phyloP scores from a whole-genome alignment of 2,888 invertebrate species.

The Cryptocephalus primarius region DNA sequence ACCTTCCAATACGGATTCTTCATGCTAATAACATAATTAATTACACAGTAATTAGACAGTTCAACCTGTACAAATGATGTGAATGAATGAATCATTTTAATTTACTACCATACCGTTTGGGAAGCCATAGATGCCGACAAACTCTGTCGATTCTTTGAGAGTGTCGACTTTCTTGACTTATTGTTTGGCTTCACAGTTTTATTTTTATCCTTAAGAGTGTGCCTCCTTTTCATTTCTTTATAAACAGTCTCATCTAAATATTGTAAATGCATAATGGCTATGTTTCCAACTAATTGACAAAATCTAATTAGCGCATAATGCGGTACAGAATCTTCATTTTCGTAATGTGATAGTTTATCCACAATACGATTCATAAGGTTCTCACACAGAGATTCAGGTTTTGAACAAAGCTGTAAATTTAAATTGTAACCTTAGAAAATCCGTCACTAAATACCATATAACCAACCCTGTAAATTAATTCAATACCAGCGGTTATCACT shows the following conservation, averaged over 20 bases:
- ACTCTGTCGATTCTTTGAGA: constrained; percentile 9
- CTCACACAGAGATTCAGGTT: constrained; percentile 42
- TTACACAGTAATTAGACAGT: too few species aligned
- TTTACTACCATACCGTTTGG: neutral
- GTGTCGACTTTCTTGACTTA: too few species aligned
- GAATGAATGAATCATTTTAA: neutral
- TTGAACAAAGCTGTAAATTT: constrained; percentile 42
- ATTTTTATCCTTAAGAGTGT: constrained; percentile 29
- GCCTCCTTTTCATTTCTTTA: constrained; percentile 65
- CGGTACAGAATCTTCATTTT: constrained; percentile 17
- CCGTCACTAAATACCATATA: neutral
- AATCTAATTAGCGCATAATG: constrained; percentile 15
- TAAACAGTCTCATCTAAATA: constrained; percentile 75
- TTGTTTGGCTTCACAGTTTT: constrained; percentile 17
- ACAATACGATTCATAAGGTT: constrained; percentile 19
- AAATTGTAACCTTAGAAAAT: neutral
- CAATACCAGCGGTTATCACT: constrained; percentile 46
- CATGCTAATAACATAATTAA: constrained; percentile 5
- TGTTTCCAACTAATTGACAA: constrained; percentile 54
- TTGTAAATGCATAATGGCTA: constrained; percentile 68
- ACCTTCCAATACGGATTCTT: constrained; percentile 66
- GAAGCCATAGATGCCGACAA: neutral
- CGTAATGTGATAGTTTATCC: neutral
- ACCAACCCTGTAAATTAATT: constrained; percentile 46
- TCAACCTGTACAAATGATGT: too few species aligned